Evolutionary conservation across 1,140 invertebrate species (phyloP).

Genomic region (Scaptomyza pallida): DNA sequence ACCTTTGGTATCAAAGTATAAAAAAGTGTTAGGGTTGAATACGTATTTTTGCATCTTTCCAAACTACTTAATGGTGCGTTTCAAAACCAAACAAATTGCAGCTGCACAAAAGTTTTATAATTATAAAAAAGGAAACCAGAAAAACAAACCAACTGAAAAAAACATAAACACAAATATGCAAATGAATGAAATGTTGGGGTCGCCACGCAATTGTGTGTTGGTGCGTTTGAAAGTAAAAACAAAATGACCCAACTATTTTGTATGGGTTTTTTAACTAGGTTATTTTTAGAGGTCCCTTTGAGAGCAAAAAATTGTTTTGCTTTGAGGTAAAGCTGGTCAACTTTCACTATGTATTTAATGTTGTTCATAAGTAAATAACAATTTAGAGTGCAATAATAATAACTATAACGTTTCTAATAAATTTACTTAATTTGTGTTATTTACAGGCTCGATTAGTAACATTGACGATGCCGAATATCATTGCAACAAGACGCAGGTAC

Average conservation of each 20-base stretch:
- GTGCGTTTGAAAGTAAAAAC: neutral
- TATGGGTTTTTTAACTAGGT: neutral
- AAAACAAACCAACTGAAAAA: neutral
- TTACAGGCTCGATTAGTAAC: slow-evolving; percentile 96
- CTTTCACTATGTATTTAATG: neutral
- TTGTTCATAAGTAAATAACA: neutral
- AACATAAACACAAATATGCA: slow-evolving; percentile 25
- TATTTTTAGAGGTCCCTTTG: neutral
- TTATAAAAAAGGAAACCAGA: slow-evolving; percentile 17
- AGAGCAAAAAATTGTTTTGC: neutral
- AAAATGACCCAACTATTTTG: slow-evolving; percentile 11
- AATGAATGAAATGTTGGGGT: slow-evolving; percentile 5
- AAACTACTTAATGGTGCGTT: slow-evolving; percentile 22
- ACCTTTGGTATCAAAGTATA: no score
- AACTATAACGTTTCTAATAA: neutral
- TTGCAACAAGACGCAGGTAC: slow-evolving; percentile 92
- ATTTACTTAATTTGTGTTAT: neutral
- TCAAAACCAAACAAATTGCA: slow-evolving; percentile 1
- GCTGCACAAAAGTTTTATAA: slow-evolving; percentile 23
- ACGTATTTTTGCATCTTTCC: no score
- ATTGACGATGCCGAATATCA: slow-evolving; percentile 95
- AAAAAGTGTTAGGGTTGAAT: no score
- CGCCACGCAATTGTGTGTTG: neutral
- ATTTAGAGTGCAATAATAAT: no score
- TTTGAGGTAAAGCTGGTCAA: neutral